Conservation (phyloP, 2,113 vertebrate species). For the Suncus etruscus region DNA sequence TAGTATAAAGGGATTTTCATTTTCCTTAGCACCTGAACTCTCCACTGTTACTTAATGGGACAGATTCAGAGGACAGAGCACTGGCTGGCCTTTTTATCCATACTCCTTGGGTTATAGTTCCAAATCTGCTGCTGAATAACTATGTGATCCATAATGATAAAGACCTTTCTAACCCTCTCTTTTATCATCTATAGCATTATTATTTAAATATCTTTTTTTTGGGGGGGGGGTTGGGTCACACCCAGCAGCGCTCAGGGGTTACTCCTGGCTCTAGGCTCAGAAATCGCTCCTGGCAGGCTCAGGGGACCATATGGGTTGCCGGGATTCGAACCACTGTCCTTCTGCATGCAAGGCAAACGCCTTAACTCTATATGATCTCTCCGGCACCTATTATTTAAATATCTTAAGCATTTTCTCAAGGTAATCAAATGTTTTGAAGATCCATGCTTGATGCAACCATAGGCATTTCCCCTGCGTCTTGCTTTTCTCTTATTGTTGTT, state of each 20-base stretch:
- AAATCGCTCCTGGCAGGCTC: too few species aligned
- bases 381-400: constrained; percentile 38
- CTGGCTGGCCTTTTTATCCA: constrained; percentile 3
- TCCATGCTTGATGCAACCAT: too few species aligned
- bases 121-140: not conserved
- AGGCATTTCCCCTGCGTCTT: not conserved
- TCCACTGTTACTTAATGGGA: not conserved
- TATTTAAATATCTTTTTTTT: too few species aligned
- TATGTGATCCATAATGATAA: constrained; percentile 28
- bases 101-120: not conserved
- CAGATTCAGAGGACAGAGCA: not conserved
- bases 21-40: not conserved
- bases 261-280: too few species aligned
- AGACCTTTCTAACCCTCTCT: not conserved
- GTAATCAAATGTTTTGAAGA: constrained; percentile 26
- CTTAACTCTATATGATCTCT: too few species aligned
- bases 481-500: constrained; percentile 31
- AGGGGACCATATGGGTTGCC: too few species aligned
- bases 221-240: too few species aligned
- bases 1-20: not conserved
- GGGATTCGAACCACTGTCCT: too few species aligned
- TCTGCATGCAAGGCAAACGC: too few species aligned
- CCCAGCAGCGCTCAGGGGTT: too few species aligned
- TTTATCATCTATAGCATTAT: too few species aligned
- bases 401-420: constrained; percentile 17